Base-by-base conservation (phyloP, 2,888 invertebrate genomes). In the Lagria hirta region DNA sequence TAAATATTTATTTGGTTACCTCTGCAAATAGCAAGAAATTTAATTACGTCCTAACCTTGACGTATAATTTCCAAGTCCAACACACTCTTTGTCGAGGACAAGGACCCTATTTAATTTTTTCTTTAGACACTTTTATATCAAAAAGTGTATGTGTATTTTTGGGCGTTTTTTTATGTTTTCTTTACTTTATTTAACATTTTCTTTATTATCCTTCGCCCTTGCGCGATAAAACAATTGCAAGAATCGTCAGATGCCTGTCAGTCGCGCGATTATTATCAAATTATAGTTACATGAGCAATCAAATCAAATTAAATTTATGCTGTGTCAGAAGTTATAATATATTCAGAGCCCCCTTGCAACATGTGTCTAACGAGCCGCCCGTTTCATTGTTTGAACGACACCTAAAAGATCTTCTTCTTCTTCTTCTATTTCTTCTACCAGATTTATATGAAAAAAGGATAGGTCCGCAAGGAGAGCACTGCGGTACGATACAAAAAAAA, bases 291-390 rank as follows among this genome's bases (percentile, higher is more conserved):
- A 57, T 61, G 60, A 65, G 62, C 60, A 65, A 64, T 65, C 62
- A 64, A 64, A 62, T 62, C 62, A 57, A 64, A 64, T 65, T 65
- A 60, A 64, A 64, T 61, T 64, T 65, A 51, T 61, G 66, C 65
- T 56, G 52, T 57, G 64, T 66, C 66, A 66, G 58, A 62, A 43
- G 47, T 59, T 61, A 64, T 66, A 65, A 65, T 66, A 60, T 63
- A 64, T 64, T 64, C 64, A 51, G 45, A 38, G 44, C 13, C 40
- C n/a, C 21, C 41, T 45, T 38, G 37, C 38, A 59, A 58, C 64
- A 63, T 64, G 62, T 64, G 64, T 58, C 62, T 64, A 64, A 62
- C 62, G 60, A 64, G 61, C 55, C 59, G 57, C 54, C 54, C 50
- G 54, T 41, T 43, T 43, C 48, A 58, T 62, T 64, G 61, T 62